Base-by-base conservation (phyloP, 1,140 invertebrate genomes). In the Trichonephila clavata region DNA sequence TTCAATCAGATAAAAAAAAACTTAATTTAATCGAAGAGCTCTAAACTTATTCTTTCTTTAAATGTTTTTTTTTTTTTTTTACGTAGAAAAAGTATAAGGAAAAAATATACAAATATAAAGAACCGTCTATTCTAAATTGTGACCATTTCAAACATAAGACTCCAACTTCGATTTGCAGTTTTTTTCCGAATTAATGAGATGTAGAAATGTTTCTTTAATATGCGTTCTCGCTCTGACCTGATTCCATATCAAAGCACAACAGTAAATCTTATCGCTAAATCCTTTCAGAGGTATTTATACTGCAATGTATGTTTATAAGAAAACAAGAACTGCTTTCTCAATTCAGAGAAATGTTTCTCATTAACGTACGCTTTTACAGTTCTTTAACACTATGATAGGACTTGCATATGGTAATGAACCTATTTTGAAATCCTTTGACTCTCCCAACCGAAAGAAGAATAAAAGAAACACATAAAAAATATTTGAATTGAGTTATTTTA, bases 241-340 rank as follows among this genome's bases (percentile, higher is more conserved):
- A 91, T 60, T 91, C 59, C 59, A 61, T 83, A 83, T 83, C 24
- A 63, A 63, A 63, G 20, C 80, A 24, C 32, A 7, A 57, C 77
- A 60, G 39, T 91, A 83, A 91, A 91, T 63, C 71, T 61, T 60
- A 81, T 77, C 68, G 3, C 80, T 21, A 89, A 89, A 89, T 77
- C 43, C 50, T 59, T 77, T 90, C 21, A 16, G n/a, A 90, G 7
- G 24, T 43, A 60, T 39, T 90, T 39, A 77, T 61, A 20, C 81
- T n/a, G 81, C 50, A 59, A 24, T 83, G 81, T n/a, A 57, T 57
- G 81, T 83, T 18, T 43, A 57, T 83, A 50, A 83, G 27, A 59
- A 83, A 83, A 83, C 27, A 57, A 39, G 68, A 83, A 83, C 18
- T n/a, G 43, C 81, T 83, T 83, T 50, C 81, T n/a, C 20, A 83